Conservation (phyloP, 2,113 vertebrate species). For the Cololabis saira region DNA sequence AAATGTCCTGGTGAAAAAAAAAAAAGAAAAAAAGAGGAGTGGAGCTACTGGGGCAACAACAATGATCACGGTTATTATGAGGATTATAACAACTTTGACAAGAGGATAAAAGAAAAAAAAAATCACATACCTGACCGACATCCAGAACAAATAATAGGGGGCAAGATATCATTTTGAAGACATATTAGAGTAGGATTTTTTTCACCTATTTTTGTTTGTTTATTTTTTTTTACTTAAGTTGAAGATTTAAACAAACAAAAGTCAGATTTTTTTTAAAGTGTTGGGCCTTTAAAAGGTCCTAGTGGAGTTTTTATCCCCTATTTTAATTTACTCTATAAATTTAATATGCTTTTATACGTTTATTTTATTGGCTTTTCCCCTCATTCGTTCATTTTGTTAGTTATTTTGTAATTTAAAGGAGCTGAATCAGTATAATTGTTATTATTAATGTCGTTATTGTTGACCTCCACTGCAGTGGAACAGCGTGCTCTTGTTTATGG, state of each 20-base stretch:
- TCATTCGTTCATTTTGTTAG: background rate
- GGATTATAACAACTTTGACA: conserved; percentile 65
- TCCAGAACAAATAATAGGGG: background rate
- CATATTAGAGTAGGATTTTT: background rate
- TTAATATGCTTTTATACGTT: background rate
- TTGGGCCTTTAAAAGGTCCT: conserved; percentile 24
- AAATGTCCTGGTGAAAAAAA: conserved; percentile 63
- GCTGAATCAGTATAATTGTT: conserved; percentile 23
- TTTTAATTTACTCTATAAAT: background rate
- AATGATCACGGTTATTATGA: conserved; percentile 66
- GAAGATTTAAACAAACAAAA: no score
- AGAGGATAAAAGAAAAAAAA: conserved; percentile 27
- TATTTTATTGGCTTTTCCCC: background rate
- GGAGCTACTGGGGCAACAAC: conserved; percentile 59
- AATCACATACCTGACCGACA: conserved; percentile 8
- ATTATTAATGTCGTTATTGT: conserved; percentile 51
- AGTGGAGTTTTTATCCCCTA: background rate
- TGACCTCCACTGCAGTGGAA: conserved; percentile 68
- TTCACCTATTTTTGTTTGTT: background rate
- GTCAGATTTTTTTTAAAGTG: background rate
- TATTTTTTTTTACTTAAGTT: background rate
- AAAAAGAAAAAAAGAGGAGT: conserved; percentile 16
- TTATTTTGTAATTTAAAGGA: background rate
- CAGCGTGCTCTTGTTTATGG: conserved; percentile 73
- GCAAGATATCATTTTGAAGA: background rate